phyloP scores from a whole-genome alignment of 2,113 vertebrate species.

The Dasypus novemcinctus region DNA sequence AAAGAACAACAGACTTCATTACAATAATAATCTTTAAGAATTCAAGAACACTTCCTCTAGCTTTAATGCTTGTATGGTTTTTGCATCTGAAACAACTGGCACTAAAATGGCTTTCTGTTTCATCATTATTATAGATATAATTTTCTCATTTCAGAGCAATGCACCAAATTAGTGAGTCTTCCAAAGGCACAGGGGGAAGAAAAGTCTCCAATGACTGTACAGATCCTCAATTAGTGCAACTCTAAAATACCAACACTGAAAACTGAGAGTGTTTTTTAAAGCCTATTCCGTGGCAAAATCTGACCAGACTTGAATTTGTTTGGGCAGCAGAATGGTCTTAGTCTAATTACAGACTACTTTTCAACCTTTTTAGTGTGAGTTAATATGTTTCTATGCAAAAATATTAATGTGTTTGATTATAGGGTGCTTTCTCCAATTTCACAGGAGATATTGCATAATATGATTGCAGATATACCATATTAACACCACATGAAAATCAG shows the following conservation, averaged over 20 bases:
- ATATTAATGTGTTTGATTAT: neutral
- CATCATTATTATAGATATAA: neutral
- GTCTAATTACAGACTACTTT: neutral
- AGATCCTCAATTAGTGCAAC: neutral
- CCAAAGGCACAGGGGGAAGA: neutral
- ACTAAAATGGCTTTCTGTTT: neutral
- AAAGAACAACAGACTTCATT: neutral
- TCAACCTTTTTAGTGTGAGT: neutral
- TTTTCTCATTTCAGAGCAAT: slow-evolving; percentile 17
- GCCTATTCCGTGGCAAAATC: neutral
- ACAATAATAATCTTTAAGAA: slow-evolving; percentile 24
- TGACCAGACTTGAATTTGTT: slow-evolving; percentile 10
- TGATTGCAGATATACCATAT: neutral
- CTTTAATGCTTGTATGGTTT: neutral
- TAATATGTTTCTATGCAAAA: slow-evolving; percentile 9
- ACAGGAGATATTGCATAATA: neutral
- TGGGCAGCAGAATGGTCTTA: neutral
- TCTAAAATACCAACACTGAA: neutral
- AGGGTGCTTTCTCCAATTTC: neutral
- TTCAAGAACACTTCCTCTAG: neutral
- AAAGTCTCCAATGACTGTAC: neutral
- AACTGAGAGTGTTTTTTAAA: neutral
- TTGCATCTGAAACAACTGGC: neutral
- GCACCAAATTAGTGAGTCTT: neutral
- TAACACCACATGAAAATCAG: neutral